phyloP scores from a whole-genome alignment of 2,888 invertebrate genomes.

The Cyclophora albipunctata region DNA sequence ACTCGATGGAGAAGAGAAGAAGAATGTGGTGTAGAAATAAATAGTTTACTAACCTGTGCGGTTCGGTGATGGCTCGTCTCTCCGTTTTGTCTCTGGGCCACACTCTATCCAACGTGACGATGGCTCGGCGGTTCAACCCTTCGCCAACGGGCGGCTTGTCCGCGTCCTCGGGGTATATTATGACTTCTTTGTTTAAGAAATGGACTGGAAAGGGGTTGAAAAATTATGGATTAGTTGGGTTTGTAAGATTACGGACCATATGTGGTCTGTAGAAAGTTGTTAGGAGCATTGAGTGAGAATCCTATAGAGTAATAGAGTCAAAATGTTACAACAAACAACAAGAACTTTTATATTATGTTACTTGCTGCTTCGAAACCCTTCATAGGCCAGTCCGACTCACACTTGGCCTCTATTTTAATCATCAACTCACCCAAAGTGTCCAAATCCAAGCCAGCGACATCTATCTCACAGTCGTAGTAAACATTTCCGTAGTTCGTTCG shows the following conservation, averaged over 20 bases:
- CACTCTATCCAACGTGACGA: slow-evolving; percentile 93
- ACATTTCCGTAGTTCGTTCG: slow-evolving; percentile 94
- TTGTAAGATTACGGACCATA: no score
- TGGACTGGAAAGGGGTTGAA: slow-evolving; percentile 77
- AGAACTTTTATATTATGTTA: no score
- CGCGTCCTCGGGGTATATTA: slow-evolving; percentile 93
- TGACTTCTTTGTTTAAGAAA: slow-evolving; percentile 95
- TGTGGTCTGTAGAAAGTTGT: no score
- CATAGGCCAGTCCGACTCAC: no score
- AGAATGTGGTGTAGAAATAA: no score
- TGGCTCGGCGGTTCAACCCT: slow-evolving; percentile 92
- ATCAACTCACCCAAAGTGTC: slow-evolving; percentile 83
- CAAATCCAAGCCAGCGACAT: slow-evolving; percentile 89
- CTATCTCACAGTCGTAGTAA: slow-evolving; percentile 87
- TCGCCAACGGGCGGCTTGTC: slow-evolving; percentile 91
- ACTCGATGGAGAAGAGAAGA: no score
- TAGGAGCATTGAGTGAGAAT: background rate
- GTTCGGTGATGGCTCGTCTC: slow-evolving; percentile 85
- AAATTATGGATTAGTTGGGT: no score
- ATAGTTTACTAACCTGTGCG: slow-evolving; percentile 74
- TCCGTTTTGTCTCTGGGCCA: slow-evolving; percentile 94
- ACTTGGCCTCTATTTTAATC: no score
- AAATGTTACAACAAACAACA: no score
- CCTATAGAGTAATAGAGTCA: no score
- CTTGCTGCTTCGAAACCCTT: no score